These are phyloP conservation scores for Volucella inanis DNA, from an alignment of 2,888 invertebrate genomes.

Conservation along the genomic window DNA sequence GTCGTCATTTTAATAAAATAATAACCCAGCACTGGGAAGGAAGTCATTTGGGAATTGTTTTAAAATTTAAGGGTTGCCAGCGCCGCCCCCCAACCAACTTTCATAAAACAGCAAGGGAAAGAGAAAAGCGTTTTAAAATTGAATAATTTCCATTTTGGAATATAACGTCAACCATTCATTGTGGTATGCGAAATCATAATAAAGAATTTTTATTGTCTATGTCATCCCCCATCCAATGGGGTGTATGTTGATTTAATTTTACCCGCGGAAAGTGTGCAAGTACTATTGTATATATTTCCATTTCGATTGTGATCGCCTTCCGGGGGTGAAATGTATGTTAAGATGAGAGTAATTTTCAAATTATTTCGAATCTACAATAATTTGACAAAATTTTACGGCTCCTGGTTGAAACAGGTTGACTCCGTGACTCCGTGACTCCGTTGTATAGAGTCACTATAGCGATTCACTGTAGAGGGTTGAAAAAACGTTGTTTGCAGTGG, in stretches of 20 bases:
- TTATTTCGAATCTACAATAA: conserved; percentile 78
- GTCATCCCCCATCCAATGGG: conserved; percentile 31
- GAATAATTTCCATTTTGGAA: conserved; percentile 74
- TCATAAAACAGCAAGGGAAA: background rate
- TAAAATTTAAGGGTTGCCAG: conserved; percentile 62
- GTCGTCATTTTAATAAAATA: conserved; percentile 80
- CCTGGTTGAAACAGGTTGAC: conserved; percentile 79
- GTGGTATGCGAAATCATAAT: conserved; percentile 74
- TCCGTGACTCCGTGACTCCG: conserved; percentile 80
- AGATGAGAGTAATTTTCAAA: conserved; percentile 80
- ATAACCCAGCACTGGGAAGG: conserved; percentile 76
- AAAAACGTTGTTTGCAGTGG: conserved; percentile 14
- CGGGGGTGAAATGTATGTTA: conserved; percentile 16
- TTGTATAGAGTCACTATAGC: conserved; percentile 6
- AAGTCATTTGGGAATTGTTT: conserved; percentile 81
- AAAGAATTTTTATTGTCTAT: conserved; percentile 70
- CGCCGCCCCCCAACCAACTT: background rate
- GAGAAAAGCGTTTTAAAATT: conserved; percentile 71
- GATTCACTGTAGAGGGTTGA: background rate
- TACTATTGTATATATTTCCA: too few species aligned
- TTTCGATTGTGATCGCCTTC: background rate
- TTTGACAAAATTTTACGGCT: conserved; percentile 56
- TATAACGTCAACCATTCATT: conserved; percentile 73
- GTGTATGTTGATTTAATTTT: conserved; percentile 67
- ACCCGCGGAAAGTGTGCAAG: conserved; percentile 18